These are phyloP conservation scores for Malurus melanocephalus DNA, from an alignment of 2,113 vertebrate genomes.

Conservation along the genomic window DNA sequence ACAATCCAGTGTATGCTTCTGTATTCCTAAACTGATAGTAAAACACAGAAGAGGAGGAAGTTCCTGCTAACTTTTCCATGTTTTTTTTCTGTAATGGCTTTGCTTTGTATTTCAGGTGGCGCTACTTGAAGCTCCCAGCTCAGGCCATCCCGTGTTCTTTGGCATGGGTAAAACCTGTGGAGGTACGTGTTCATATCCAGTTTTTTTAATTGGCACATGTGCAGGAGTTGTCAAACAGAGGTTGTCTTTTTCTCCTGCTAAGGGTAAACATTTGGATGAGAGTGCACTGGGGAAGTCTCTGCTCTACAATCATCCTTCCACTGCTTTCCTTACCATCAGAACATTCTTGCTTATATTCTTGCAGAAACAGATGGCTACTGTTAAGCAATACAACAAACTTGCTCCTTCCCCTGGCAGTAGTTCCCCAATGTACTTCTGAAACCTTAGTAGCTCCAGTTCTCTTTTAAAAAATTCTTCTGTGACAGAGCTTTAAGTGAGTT, in stretches of 20 bases:
- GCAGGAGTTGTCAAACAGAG: neutral
- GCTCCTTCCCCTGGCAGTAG: neutral
- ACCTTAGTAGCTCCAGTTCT: neutral
- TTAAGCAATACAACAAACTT: neutral
- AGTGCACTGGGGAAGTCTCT: neutral
- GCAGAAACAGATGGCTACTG: neutral
- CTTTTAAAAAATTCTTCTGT: neutral
- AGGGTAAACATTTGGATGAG: neutral
- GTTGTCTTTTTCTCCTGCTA: neutral
- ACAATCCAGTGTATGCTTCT: neutral
- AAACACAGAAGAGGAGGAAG: neutral
- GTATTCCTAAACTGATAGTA: neutral
- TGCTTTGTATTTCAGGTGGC: slow-evolving; percentile 71
- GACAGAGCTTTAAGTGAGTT: neutral
- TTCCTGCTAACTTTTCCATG: neutral
- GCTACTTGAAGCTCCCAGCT: slow-evolving; percentile 86
- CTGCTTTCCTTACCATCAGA: neutral
- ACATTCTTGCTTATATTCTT: neutral
- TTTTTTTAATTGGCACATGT: neutral
- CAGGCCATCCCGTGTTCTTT: slow-evolving; percentile 88
- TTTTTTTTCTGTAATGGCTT: neutral
- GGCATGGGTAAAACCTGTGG: slow-evolving; percentile 79
- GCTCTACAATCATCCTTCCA: neutral
- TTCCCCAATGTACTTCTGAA: neutral
- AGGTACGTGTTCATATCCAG: slow-evolving; percentile 51